Evolutionary conservation across 2,888 invertebrate genomes (phyloP).

Genomic region (Amphimallon solstitiale): DNA sequence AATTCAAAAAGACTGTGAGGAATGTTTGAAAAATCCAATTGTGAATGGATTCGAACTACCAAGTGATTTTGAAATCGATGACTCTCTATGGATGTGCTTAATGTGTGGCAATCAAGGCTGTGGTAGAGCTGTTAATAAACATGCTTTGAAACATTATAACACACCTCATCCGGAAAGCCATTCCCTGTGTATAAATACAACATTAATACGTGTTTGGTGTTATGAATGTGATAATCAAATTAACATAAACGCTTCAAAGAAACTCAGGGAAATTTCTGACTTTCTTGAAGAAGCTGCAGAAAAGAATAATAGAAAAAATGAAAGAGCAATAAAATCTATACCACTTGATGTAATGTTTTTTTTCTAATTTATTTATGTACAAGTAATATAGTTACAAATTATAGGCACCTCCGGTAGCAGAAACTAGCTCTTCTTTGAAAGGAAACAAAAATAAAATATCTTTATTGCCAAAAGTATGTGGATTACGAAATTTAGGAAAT

Average conservation of each 20-base stretch:
- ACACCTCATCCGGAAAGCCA: slow-evolving; percentile 82
- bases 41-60: slow-evolving; percentile 48
- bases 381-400: background rate
- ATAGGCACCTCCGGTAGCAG: background rate
- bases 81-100: slow-evolving; percentile 80
- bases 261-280: slow-evolving; percentile 70
- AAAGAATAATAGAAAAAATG: slow-evolving; percentile 12
- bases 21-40: slow-evolving; percentile 52
- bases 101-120: slow-evolving; percentile 84
- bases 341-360: background rate
- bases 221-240: slow-evolving; percentile 81
- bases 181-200: slow-evolving; percentile 77
- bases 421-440: background rate
- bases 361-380: background rate
- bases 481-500: slow-evolving; percentile 91
- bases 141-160: slow-evolving; percentile 79
- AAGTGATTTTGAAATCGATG: slow-evolving; percentile 63
- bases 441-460: background rate
- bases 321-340: background rate
- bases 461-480: slow-evolving; percentile 59
- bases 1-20: slow-evolving; percentile 66
- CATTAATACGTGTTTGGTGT: slow-evolving; percentile 80
- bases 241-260: slow-evolving; percentile 69
- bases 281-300: slow-evolving; percentile 4
- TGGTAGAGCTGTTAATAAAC: slow-evolving; percentile 73